A percentile compares a stretch with the other conserved stretches of the same genome.
phyloP scores from a whole-genome alignment of 1,140 invertebrate genomes.

The Colletes gigas region DNA sequence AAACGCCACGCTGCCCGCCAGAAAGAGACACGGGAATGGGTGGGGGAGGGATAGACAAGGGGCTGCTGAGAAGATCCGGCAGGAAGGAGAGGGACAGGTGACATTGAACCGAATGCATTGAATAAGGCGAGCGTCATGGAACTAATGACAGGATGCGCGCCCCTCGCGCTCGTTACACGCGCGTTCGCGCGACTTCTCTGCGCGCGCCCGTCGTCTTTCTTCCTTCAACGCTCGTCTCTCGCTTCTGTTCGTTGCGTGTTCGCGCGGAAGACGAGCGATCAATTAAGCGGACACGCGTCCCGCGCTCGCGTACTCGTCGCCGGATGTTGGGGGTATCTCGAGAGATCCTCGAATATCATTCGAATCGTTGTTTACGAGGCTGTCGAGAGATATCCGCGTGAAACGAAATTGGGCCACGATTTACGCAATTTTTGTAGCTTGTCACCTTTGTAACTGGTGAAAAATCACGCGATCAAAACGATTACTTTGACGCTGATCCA shows the following conservation, averaged over 20 bases:
- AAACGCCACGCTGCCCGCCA: conserved; percentile 49
- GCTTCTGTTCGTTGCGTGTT: not conserved
- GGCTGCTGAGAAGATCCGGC: conserved; percentile 48
- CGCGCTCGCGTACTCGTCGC: not conserved
- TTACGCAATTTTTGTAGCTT: too few species aligned
- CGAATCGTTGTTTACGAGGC: too few species aligned
- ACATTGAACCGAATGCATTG: conserved; percentile 79
- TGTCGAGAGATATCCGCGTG: too few species aligned
- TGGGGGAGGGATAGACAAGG: conserved; percentile 37
- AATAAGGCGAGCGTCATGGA: conserved; percentile 73
- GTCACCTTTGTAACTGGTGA: too few species aligned
- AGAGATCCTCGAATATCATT: not conserved
- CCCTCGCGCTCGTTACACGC: conserved; percentile 58
- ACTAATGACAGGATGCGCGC: conserved; percentile 77
- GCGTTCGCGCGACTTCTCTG: conserved; percentile 36
- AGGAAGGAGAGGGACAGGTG: conserved; percentile 70
- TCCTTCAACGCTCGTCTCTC: conserved; percentile 3
- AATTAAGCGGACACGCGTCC: conserved; percentile 10
- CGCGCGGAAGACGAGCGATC: not conserved
- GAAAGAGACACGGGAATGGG: conserved; percentile 14
- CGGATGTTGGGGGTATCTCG: not conserved
- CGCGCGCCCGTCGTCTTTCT: conserved; percentile 18
- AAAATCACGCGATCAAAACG: too few species aligned
- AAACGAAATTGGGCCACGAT: too few species aligned
- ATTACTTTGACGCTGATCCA: not conserved